A percentile compares a stretch with the other conserved stretches of the same genome.
phyloP scores from a whole-genome alignment of 2,113 vertebrate genomes.

The Indicator indicator region DNA sequence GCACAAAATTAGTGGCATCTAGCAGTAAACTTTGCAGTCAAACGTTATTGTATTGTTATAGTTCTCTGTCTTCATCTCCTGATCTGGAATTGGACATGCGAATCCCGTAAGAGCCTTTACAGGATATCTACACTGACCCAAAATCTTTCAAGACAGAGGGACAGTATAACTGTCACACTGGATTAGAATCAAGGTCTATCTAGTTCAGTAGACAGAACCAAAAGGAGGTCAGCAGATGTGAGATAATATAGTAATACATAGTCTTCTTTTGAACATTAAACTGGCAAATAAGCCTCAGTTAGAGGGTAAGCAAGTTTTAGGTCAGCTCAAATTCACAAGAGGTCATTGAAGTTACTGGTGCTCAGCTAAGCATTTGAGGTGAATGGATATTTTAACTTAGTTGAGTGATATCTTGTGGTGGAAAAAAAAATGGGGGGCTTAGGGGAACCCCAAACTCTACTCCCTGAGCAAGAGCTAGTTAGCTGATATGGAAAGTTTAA shows the following conservation, averaged over 20 bases:
- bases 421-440: neutral
- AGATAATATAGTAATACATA: neutral
- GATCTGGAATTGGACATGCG: neutral
- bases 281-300: neutral
- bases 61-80: neutral
- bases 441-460: accelerated
- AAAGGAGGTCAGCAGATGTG: conserved; percentile 41
- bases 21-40: neutral
- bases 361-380: neutral
- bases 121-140: neutral
- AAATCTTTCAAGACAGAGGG: neutral
- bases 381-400: neutral
- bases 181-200: neutral
- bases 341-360: neutral
- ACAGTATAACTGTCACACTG: neutral
- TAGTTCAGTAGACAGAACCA: neutral
- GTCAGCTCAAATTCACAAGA: neutral
- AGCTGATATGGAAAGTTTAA: neutral
- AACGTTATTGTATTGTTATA: neutral
- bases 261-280: neutral
- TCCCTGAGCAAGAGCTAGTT: neutral
- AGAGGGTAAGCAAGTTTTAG: neutral
- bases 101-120: neutral
- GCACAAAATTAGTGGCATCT: neutral
- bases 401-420: neutral